Base-by-base conservation (phyloP, 2,888 invertebrate species). In the Subacronicta megacephala region DNA sequence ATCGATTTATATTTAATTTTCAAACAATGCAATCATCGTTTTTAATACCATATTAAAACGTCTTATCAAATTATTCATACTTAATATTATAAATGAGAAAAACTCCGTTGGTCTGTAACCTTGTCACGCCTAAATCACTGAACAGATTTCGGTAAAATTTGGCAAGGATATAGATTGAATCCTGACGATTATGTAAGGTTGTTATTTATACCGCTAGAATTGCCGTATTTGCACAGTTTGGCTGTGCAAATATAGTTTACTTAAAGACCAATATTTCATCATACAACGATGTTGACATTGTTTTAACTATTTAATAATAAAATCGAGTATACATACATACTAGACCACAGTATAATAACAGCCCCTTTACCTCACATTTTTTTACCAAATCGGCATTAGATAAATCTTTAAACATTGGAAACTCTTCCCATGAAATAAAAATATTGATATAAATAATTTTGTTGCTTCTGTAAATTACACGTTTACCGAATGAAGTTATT, bases 401-500 rank as follows among this genome's bases (percentile, higher is more conserved):
- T 29, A 6, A 12, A 2, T 29, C n/a, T 29, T 29, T 0, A 29
- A 29, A 12, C 29, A 10, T 29, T 12, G 3, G 12, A 12, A 0
- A 29, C 29, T 7, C 6, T 10, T 10, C 3, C 2, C 10, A 26
- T 3, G 9, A 26, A 26, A 26, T 26, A 26, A 10, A 26, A 26
- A 31, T 31, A n/a, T 4, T 4, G 10, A 42, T 18, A 33, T 3
- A 26, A 46, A 42, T 7, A 29, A 38, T 17, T 5, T 38, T 13
- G 0, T 20, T 10, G 18, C 10, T 41, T 35, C 36, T 70, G 56
- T 42, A 62, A 49, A 55, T 69, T 44, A 35, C 38, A 41, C 13
- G 9, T 33, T 49, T 13, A 35, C 6, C 36, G 16, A 9, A 12
- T 13, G 29, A 17, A 43, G n/a, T 41, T 23, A 46, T 36, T 36